phyloP scores from a whole-genome alignment of 2,888 invertebrate genomes.

The Chrysina gloriosa region DNA sequence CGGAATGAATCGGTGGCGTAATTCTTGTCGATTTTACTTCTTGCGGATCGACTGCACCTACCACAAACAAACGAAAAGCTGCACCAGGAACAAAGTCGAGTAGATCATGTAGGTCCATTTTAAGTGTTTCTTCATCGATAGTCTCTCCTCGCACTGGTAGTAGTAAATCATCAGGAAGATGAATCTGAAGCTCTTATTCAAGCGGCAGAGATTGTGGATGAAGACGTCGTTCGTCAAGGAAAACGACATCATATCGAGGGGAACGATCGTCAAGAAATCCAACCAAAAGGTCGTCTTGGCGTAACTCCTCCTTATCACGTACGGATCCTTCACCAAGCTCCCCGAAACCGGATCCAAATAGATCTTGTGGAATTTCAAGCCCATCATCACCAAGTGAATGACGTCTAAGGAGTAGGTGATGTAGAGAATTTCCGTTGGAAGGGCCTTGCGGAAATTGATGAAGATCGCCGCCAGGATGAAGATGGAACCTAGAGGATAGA shows the following conservation, averaged over 20 bases:
- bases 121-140: conserved; percentile 45
- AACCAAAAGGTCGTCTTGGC: conserved; percentile 48
- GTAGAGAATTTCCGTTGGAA: background rate
- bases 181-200: conserved; percentile 45
- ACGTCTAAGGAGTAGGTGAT: conserved; percentile 40
- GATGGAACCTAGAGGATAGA: conserved; percentile 41
- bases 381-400: conserved; percentile 47
- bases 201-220: conserved; percentile 31
- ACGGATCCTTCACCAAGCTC: conserved; percentile 43
- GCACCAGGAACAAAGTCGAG: conserved; percentile 34
- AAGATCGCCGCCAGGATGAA: conserved; percentile 38
- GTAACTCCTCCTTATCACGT: conserved; percentile 46
- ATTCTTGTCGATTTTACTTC: background rate
- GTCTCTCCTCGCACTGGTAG: conserved; percentile 40
- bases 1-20: background rate
- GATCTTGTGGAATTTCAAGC: conserved; percentile 47
- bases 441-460: conserved; percentile 20
- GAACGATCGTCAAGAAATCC: conserved; percentile 47
- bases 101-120: conserved; percentile 47
- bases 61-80: conserved; percentile 41
- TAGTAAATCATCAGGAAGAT: conserved; percentile 44
- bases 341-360: conserved; percentile 50
- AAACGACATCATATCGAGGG: conserved; percentile 45
- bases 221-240: conserved; percentile 12
- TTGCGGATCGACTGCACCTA: conserved; percentile 15